Evolutionary conservation across 2,888 invertebrate species (phyloP).

Genomic region (Metallyticus violacea): DNA sequence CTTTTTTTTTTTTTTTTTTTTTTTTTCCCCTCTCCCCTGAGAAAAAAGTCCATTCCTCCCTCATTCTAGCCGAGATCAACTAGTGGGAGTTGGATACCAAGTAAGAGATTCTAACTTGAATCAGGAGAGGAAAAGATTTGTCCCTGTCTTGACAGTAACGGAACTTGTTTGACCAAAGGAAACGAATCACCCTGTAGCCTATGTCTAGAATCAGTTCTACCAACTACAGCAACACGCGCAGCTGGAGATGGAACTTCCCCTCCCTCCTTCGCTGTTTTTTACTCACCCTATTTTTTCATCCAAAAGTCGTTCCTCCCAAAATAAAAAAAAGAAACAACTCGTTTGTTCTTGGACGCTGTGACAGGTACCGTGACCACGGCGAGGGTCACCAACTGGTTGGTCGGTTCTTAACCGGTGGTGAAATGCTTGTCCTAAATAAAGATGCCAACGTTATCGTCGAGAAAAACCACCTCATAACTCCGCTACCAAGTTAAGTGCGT

Average conservation of each 20-base stretch:
- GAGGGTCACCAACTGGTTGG: background rate
- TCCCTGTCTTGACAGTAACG: background rate
- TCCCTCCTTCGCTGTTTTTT: background rate
- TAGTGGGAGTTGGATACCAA: too few relatives aligned
- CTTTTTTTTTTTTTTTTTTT: too few relatives aligned
- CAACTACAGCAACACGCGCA: background rate
- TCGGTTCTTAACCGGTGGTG: background rate
- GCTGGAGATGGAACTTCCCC: slow-evolving; percentile 1
- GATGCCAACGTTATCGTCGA: background rate
- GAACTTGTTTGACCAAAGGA: background rate
- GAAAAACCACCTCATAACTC: background rate
- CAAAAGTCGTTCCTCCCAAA: background rate
- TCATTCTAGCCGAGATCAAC: too few relatives aligned
- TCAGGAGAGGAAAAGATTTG: too few relatives aligned
- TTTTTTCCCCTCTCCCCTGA: too few relatives aligned
- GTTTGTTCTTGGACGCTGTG: slow-evolving; percentile 11
- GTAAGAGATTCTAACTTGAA: too few relatives aligned
- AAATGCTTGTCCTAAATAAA: background rate
- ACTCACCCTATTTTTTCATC: background rate
- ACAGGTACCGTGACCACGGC: background rate
- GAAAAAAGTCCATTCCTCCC: too few relatives aligned
- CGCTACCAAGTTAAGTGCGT: background rate
- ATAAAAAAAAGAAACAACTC: background rate
- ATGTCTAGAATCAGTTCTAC: background rate
- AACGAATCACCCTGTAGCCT: background rate